A percentile compares a stretch with the other conserved stretches of the same genome.
phyloP scores from a whole-genome alignment of 2,113 vertebrate species.

The Ptyas mucosa region DNA sequence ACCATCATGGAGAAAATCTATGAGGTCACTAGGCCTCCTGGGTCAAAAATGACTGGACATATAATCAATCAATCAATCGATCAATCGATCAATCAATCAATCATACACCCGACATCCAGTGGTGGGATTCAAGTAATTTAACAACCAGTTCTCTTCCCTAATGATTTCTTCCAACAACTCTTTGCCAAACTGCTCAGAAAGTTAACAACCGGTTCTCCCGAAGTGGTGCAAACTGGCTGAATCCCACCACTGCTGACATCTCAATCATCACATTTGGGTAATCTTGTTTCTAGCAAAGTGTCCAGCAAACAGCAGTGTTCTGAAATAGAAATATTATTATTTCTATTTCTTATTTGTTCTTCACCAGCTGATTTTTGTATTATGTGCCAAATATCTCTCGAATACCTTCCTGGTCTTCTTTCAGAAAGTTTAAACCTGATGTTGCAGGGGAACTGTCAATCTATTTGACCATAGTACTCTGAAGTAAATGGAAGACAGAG shows the following conservation, averaged over 20 bases:
- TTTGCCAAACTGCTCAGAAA: too few relatives aligned
- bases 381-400: conserved; percentile 9
- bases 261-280: conserved; percentile 7
- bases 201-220: too few relatives aligned
- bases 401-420: conserved; percentile 9
- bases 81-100: neutral
- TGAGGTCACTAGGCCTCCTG: neutral
- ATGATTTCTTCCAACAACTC: too few relatives aligned
- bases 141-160: too few relatives aligned
- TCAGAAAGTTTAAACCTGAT: neutral
- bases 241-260: too few relatives aligned
- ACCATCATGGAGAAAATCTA: neutral
- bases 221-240: too few relatives aligned
- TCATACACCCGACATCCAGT: too few relatives aligned
- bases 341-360: conserved; percentile 15
- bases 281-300: neutral
- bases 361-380: conserved; percentile 16
- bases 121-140: too few relatives aligned
- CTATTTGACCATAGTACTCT: conserved; percentile 3
- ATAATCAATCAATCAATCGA: neutral
- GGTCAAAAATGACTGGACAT: neutral
- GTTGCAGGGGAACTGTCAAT: neutral
- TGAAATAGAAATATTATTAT: conserved; percentile 29
- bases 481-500: neutral
- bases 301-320: neutral